Evolutionary conservation across 2,113 vertebrate species (phyloP), one percentile per base, ranked within the genome.

Genomic region (Pelobates fuscus): DNA sequence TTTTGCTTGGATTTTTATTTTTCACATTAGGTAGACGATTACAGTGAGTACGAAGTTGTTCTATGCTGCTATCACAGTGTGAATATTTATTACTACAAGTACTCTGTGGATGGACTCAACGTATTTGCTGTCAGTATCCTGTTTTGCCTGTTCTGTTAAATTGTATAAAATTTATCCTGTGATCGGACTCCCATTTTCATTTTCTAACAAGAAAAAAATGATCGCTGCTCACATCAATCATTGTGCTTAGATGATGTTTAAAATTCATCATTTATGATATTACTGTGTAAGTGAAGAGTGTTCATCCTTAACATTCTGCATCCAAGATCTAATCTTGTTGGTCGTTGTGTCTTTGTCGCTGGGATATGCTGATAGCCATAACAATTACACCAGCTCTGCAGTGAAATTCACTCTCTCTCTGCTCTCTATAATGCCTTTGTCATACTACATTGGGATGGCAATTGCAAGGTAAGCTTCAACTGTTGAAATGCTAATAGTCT

Each of bases 361-460:
- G 61, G 94, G 95, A 8, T 95, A 95, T 0, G 54, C 79, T 8
- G 94, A 97, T 81, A 82, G 54, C 7, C 81, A 86, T 3, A 89
- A 94, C 80, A 20, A 8, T 4, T 87, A 89, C 67, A 86, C 87
- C 8, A 87, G 90, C 1, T 87, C 93, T 0, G 69, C 89, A 0
- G 7, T 84, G 0, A 95, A 93, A 82, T 97, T 96, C 81, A 80
- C 84, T 0, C 46, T 86, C 23, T 92, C 94, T 11, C 78, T 95
- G 77, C 78, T 83, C 37, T 93, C 94, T 71, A 94, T 96, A 77
- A 93, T 95, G 70, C 95, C 94, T 0, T 86, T 97, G 1, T 97
- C 95, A 32, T 95, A 96, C 81, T 97, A 90, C 78, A 97, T 95
- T 0, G 95, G 95, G 44, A 95, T 95, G 94, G 94, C 94, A 8